Evolutionary conservation across 2,797 vertebrate species (phyloP).

Genomic region (Morelia viridis): DNA sequence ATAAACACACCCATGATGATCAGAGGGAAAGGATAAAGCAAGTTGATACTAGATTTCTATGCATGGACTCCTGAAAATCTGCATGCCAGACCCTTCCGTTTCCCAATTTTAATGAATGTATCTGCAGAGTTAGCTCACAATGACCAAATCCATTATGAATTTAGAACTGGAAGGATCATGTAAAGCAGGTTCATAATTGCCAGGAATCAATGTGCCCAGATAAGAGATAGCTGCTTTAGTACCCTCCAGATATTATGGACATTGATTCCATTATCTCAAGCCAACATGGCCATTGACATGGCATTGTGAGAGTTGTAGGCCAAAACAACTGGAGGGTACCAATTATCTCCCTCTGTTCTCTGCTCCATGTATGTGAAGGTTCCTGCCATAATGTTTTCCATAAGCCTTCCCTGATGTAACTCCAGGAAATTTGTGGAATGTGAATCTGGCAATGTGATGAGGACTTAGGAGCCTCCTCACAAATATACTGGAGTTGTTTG

Average conservation of each 20-base stretch:
- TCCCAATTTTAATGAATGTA: neutral
- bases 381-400: neutral
- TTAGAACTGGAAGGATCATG: neutral
- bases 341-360: neutral
- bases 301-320: neutral
- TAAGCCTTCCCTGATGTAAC: neutral
- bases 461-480: neutral
- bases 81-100: neutral
- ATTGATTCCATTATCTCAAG: neutral
- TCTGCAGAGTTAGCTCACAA: neutral
- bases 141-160: neutral
- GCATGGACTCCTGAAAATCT: neutral
- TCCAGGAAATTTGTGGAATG: neutral
- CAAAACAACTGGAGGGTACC: neutral
- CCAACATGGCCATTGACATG: neutral
- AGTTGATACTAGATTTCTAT: neutral
- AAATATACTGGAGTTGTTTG: neutral
- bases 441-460: neutral
- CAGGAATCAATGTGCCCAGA: neutral
- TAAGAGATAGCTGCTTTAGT: neutral
- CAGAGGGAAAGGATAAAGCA: neutral
- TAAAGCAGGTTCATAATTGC: neutral
- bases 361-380: neutral
- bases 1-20: too few relatives aligned
- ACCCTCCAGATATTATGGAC: neutral